Percentiles rank a stretch among this genome's conserved stretches.
Evolutionary conservation across 30 jellyfish, hydroid and myxozoan species (phyloP).

Genomic region (Hydractinia echinata): DNA sequence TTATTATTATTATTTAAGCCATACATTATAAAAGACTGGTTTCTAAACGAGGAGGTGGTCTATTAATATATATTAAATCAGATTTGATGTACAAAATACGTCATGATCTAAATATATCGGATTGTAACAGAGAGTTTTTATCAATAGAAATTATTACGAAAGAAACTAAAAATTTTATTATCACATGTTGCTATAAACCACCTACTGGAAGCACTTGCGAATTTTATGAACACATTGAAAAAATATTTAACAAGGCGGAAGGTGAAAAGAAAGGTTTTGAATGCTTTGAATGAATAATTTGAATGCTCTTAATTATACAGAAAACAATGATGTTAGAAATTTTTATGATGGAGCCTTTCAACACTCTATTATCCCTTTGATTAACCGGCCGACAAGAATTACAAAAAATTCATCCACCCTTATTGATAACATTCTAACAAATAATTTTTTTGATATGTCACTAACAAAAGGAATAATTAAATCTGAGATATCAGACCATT

Average conservation of each 20-base stretch:
- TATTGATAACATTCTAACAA: neutral
- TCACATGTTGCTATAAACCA: slow-evolving; percentile 27
- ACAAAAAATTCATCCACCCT: neutral
- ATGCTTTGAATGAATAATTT: too few species aligned
- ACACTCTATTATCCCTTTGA: neutral
- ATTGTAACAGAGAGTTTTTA: too few species aligned
- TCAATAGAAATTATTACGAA: slow-evolving; percentile 19
- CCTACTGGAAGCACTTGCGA: slow-evolving; percentile 1
- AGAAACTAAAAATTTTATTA: slow-evolving; percentile 6
- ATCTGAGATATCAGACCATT: neutral
- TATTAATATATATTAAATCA: too few species aligned
- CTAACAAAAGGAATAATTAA: neutral
- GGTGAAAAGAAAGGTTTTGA: neutral
- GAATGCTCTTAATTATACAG: neutral
- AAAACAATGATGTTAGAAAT: neutral
- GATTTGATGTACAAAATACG: too few species aligned
- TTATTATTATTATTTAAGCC: too few species aligned
- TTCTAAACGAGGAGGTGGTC: too few species aligned
- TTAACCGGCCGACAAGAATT: neutral
- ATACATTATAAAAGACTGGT: neutral
- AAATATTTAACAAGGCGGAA: neutral
- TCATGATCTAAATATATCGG: too few species aligned
- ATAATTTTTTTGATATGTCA: neutral
- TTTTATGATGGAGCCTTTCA: neutral
- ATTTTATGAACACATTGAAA: neutral